Base-by-base conservation (phyloP, 2,113 vertebrate species). In the Tiliqua scincoides region DNA sequence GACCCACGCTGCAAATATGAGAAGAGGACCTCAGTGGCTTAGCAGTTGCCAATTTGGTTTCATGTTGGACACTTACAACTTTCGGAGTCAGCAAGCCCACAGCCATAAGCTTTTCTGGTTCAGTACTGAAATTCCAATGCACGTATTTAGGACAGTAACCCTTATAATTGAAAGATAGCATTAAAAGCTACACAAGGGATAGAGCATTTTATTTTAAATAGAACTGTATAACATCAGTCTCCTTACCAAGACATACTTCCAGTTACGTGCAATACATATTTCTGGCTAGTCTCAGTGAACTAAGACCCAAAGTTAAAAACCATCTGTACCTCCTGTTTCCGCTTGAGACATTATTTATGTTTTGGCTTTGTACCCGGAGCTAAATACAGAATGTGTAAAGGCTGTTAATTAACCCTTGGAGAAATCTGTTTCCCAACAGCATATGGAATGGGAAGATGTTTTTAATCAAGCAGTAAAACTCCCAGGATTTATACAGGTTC, bases 381-480 rank as follows among this genome's bases (percentile, higher is more conserved):
- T 96, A 97, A 96, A 96, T 95, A 94, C 65, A 89, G 95, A 95
- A 94, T 92, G 90, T 94, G 95, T 96, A 96, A 96, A 94, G 94
- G 89, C 93, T 95, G 91, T 94, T 97, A 95, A 97, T 97, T 97
- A 97, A 97, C 96, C 95, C 96, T 96, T 95, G 91, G 95, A 97
- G 96, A 96, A 93, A 91, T 90, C 88, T 87, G 80, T 93, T 96
- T 97, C 95, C 95, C 94, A 96, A 93, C 91, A 92, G 92, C 93
- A 76, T 89, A 76, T 93, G 91, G 91, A 96, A 91, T 86, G 90
- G 89, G 81, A 94, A 90, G 88, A 91, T 92, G 95, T 87, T 96
- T 96, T 95, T 95, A 96, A 96, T 97, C 95, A 96, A 92, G 91
- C 82, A 91, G 94, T 95, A 95, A 95, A 94, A 93, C 30, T 91